A percentile compares a stretch with the other conserved stretches of the same genome.
phyloP scores from a whole-genome alignment of 1,140 invertebrate genomes.

The Halictus rubicundus region DNA sequence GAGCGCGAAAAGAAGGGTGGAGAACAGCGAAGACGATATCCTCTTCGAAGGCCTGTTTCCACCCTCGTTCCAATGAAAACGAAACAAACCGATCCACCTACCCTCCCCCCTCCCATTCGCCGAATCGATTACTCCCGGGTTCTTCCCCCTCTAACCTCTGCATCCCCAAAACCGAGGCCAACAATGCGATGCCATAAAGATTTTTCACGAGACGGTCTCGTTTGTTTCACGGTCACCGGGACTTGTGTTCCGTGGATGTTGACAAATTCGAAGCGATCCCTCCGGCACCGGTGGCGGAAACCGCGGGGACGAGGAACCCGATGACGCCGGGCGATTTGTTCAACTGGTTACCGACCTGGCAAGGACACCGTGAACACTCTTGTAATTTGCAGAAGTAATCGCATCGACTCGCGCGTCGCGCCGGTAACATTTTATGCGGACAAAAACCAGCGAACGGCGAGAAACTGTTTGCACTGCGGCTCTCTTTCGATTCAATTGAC shows the following conservation, averaged over 20 bases:
- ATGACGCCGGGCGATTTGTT: constrained; percentile 9
- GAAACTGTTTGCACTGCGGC: no score
- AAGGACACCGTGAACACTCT: not conserved
- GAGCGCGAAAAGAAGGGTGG: not conserved
- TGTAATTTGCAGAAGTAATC: not conserved
- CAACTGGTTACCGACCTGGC: not conserved
- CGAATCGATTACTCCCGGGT: constrained; percentile 13
- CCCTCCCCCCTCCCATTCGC: constrained; percentile 7
- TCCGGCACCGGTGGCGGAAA: not conserved
- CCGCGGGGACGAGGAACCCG: not conserved
- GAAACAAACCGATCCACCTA: constrained; percentile 27
- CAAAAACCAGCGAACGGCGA: no score
- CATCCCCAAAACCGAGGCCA: not conserved
- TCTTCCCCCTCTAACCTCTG: no score
- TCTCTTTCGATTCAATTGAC: no score
- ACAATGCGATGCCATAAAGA: constrained; percentile 20
- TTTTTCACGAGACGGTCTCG: constrained; percentile 18
- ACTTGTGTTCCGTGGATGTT: constrained; percentile 1
- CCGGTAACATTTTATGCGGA: no score
- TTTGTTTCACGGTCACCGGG: constrained; percentile 18
- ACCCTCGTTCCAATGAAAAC: constrained; percentile 34
- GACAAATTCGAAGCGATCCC: constrained; percentile 21
- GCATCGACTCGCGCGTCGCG: no score
- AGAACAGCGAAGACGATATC: not conserved
- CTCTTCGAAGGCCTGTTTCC: constrained; percentile 6